Evolutionary conservation across 2,113 vertebrate species (phyloP).

Genomic region (Chauna torquata): DNA sequence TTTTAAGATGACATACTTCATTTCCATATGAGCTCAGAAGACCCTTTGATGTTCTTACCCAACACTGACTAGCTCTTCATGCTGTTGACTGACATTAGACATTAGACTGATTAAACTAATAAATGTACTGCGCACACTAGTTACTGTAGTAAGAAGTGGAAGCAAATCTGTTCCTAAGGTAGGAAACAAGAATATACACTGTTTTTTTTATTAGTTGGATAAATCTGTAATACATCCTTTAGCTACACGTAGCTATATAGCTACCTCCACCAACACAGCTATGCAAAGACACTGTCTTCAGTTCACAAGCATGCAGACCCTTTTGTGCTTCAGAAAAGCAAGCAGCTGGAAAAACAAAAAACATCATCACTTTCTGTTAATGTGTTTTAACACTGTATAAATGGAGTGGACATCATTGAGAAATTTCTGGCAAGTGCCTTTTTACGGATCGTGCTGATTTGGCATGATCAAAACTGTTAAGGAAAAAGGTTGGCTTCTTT

Average conservation of each 20-base stretch:
- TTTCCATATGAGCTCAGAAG: conserved; percentile 59
- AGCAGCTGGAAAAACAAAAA: not conserved
- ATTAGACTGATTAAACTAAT: not conserved
- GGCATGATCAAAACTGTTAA: not conserved
- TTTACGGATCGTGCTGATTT: not conserved
- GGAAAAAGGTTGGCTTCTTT: not conserved
- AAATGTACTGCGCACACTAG: not conserved
- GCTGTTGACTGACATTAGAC: not conserved
- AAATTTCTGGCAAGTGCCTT: not conserved
- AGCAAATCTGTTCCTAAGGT: not conserved
- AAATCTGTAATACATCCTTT: not conserved
- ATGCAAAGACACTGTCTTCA: not conserved
- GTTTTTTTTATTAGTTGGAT: not conserved
- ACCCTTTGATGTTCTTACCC: conserved; percentile 51
- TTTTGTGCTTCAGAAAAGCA: not conserved
- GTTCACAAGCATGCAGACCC: not conserved
- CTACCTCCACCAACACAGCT: not conserved
- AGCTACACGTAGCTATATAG: not conserved
- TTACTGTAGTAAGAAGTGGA: not conserved
- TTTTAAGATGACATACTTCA: conserved; percentile 29
- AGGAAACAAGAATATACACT: not conserved
- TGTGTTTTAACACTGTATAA: not conserved
- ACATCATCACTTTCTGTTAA: not conserved
- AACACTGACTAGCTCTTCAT: not conserved
- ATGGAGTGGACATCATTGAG: not conserved